A percentile compares a stretch with the other conserved stretches of the same genome.
These are phyloP conservation scores for Zoroaster sp. DNA, from an alignment of 53 echinoderm and acorn worm species.

Conservation along the genomic window DNA sequence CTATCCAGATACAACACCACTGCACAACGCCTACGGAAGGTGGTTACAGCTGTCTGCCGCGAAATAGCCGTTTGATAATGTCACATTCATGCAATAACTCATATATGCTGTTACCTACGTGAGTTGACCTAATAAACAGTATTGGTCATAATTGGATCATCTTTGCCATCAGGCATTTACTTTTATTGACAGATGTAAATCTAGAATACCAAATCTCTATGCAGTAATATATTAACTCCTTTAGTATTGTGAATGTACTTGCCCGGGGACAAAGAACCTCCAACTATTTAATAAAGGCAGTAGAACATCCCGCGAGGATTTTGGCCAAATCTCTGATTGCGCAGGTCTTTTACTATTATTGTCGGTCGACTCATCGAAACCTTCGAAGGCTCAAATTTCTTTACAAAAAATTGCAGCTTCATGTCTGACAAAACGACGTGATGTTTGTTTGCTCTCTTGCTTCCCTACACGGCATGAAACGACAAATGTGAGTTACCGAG, in stretches of 20 bases:
- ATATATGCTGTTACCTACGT: not conserved
- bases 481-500: no score
- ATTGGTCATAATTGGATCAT: slow-evolving; percentile 27
- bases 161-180: not conserved
- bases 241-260: not conserved
- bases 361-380: not conserved
- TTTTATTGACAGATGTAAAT: slow-evolving; percentile 39
- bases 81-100: not conserved
- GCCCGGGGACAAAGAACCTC: not conserved
- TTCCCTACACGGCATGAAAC: not conserved
- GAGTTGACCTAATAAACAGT: slow-evolving; percentile 9
- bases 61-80: not conserved
- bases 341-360: not conserved
- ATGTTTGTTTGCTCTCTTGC: not conserved
- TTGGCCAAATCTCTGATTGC: not conserved
- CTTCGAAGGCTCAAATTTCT: not conserved
- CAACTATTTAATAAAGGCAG: slow-evolving; percentile 32
- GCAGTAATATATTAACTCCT: not conserved
- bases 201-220: slow-evolving; percentile 15
- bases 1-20: not conserved
- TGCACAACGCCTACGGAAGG: not conserved
- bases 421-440: not conserved
- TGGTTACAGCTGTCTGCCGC: not conserved
- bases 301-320: not conserved
- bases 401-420: not conserved